These are phyloP conservation scores for Ormyrus pomaceus DNA, from an alignment of 2,888 invertebrate genomes.

Conservation along the genomic window DNA sequence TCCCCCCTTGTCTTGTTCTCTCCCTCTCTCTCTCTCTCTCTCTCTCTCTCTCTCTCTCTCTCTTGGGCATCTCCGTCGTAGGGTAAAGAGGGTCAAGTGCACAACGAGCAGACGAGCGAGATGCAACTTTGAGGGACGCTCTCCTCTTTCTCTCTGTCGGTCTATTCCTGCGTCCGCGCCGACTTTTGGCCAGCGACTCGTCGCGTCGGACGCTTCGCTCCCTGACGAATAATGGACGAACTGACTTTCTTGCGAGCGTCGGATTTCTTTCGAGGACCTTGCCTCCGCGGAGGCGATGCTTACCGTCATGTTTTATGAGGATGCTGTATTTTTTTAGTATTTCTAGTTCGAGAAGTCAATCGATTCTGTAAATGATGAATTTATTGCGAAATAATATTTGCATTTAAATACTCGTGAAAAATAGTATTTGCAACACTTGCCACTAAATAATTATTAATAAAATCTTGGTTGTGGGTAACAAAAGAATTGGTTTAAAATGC, in stretches of 20 bases:
- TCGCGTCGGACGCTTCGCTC: neutral
- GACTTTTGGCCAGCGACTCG: constrained; percentile 2
- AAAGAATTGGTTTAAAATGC: too few species aligned
- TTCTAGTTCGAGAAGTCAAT: too few species aligned
- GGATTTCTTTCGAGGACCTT: constrained; percentile 7
- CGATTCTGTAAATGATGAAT: too few species aligned
- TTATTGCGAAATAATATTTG: too few species aligned
- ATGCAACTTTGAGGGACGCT: neutral
- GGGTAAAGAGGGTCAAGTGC: constrained; percentile 48
- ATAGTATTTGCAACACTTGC: too few species aligned
- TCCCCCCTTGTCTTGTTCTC: neutral
- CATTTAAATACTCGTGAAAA: too few species aligned
- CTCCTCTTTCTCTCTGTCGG: neutral
- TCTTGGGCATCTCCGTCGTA: neutral
- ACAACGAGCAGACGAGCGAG: constrained; percentile 7
- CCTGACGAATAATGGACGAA: neutral
- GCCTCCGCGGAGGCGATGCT: neutral
- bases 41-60: constrained; percentile 19
- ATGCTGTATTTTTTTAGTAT: too few species aligned
- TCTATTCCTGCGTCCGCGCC: constrained; percentile 24
- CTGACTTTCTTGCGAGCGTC: neutral
- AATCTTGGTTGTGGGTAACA: too few species aligned
- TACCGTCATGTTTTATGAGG: too few species aligned
- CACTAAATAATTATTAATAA: too few species aligned
- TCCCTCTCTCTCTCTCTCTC: neutral